Conservation (phyloP, 2,797 vertebrate genomes). For the Gadopsis bispinosus region DNA sequence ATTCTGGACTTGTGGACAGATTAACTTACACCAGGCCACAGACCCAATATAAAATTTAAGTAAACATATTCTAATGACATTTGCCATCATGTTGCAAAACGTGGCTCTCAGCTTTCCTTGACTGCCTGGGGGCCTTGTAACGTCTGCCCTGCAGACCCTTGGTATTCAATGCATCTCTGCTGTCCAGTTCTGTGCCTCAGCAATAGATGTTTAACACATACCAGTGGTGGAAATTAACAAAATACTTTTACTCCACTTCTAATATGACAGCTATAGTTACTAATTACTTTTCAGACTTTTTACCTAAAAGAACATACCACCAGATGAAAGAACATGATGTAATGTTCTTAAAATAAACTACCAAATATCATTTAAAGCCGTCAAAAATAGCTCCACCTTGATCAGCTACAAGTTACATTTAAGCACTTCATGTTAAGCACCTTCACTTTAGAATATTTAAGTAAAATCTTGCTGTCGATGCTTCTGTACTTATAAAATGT, state of each 20-base stretch:
- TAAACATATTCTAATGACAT: neutral
- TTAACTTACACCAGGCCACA: neutral
- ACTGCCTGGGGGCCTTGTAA: neutral
- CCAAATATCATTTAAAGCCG: neutral
- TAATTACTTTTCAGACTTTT: neutral
- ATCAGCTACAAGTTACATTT: neutral
- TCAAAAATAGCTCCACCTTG: neutral
- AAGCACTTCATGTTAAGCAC: neutral
- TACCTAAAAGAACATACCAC: neutral
- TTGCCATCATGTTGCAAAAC: neutral
- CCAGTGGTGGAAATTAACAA: neutral
- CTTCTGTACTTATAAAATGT: neutral
- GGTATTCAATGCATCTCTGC: neutral
- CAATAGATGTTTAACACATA: neutral
- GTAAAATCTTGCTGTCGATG: neutral
- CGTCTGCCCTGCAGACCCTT: neutral
- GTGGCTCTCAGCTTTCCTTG: neutral
- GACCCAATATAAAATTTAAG: neutral
- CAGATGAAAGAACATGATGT: neutral
- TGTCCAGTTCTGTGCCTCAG: neutral
- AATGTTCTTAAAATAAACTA: conserved; percentile 1
- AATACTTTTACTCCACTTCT: neutral
- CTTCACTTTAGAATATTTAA: neutral
- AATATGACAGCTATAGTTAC: neutral
- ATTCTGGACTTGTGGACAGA: neutral